Conservation (phyloP, 2,113 vertebrate genomes). For the Lethenteron camtschaticum region DNA sequence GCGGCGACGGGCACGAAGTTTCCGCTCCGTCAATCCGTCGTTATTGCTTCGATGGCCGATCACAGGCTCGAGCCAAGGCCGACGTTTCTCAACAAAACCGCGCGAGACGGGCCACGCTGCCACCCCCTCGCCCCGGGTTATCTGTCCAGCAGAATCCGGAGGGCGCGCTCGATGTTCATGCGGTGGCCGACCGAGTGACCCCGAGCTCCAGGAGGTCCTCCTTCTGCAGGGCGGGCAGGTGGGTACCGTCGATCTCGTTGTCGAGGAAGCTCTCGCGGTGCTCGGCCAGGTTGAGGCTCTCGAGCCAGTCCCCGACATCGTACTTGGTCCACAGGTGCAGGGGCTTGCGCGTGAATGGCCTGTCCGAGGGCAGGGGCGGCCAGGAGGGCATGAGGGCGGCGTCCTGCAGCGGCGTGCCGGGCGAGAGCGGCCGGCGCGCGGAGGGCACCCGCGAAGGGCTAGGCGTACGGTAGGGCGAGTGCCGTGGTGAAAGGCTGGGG, state of each 20-base stretch:
- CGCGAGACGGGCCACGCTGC: no score
- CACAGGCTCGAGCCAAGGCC: no score
- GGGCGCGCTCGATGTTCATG: constrained; percentile 52
- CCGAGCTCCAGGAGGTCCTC: constrained; percentile 95
- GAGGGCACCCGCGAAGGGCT: background rate
- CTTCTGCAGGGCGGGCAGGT: constrained; percentile 83
- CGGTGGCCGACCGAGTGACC: constrained; percentile 18
- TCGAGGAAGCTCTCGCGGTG: constrained; percentile 90
- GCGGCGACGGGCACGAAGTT: no score
- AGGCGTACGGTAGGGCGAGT: background rate
- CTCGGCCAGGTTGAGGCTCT: constrained; percentile 84
- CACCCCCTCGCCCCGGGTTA: background rate
- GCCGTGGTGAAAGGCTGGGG: background rate
- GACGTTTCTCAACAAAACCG: no score
- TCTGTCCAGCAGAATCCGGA: constrained; percentile 6
- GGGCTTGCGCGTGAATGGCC: constrained; percentile 50
- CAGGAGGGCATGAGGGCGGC: background rate
- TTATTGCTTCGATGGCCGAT: no score
- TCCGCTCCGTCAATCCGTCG: no score
- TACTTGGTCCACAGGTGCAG: constrained; percentile 87
- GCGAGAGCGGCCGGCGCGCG: background rate
- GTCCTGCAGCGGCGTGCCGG: no score
- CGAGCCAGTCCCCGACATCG: constrained; percentile 96
- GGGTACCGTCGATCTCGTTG: constrained; percentile 93
- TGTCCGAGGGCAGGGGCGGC: constrained; percentile 30